Conservation (phyloP, 2,113 vertebrate species). For the Pycnonotus jocosus region DNA sequence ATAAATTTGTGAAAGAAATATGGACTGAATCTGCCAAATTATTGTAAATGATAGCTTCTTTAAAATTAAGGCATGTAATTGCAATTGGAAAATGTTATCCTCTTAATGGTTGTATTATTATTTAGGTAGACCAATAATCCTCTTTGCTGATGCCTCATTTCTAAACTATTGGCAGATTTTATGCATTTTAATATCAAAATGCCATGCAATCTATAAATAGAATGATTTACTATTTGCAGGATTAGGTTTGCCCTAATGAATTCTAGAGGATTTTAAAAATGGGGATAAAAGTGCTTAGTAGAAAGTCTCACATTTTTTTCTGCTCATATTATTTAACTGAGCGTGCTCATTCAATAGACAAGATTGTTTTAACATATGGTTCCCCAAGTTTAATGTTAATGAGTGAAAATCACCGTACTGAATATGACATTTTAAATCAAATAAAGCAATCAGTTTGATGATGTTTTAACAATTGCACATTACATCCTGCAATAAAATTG, state of each 20-base stretch:
- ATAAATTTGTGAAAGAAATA: slow-evolving; percentile 84
- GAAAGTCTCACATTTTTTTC: slow-evolving; percentile 37
- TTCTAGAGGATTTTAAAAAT: slow-evolving; percentile 42
- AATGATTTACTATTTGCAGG: slow-evolving; percentile 63
- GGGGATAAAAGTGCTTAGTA: slow-evolving; percentile 40
- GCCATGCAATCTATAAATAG: slow-evolving; percentile 60
- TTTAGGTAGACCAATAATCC: slow-evolving; percentile 74
- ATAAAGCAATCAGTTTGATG: slow-evolving; percentile 64
- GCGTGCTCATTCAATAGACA: slow-evolving; percentile 38
- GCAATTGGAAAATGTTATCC: slow-evolving; percentile 77
- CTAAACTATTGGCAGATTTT: slow-evolving; percentile 74
- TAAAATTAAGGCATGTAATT: slow-evolving; percentile 83
- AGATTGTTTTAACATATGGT: slow-evolving; percentile 69
- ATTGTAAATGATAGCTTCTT: slow-evolving; percentile 80
- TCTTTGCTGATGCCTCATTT: slow-evolving; percentile 70
- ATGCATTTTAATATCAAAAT: slow-evolving; percentile 74
- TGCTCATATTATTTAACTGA: slow-evolving; percentile 36
- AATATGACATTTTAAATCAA: slow-evolving; percentile 73
- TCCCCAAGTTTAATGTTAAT: slow-evolving; percentile 61
- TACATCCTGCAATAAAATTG: slow-evolving; percentile 46
- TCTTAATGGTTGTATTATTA: slow-evolving; percentile 76
- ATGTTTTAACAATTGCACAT: slow-evolving; percentile 66
- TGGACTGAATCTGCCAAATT: slow-evolving; percentile 79
- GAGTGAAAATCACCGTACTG: slow-evolving; percentile 54
- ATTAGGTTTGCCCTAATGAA: slow-evolving; percentile 63